Percentiles rank a stretch among this genome's conserved stretches.
These are phyloP conservation scores for Silvanus unidentatus DNA, from an alignment of 2,888 invertebrate species.

Conservation along the genomic window DNA sequence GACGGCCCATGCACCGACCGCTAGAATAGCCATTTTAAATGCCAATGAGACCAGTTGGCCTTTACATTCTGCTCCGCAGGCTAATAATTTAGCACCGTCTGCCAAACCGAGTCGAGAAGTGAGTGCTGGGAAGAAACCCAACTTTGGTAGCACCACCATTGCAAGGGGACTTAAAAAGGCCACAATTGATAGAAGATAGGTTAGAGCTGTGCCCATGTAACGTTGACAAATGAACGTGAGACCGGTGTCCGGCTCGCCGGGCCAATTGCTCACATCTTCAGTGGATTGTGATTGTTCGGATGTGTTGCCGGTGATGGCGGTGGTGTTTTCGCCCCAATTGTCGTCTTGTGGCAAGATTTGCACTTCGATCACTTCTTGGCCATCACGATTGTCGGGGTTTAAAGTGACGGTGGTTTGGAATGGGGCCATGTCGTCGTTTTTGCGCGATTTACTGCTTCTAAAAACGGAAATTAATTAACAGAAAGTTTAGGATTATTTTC, in stretches of 20 bases:
- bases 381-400: slow-evolving; percentile 71
- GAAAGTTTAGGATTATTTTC: not conserved
- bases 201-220: slow-evolving; percentile 76
- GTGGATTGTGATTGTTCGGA: slow-evolving; percentile 93
- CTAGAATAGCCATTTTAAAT: slow-evolving; percentile 83
- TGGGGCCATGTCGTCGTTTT: slow-evolving; percentile 70
- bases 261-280: slow-evolving; percentile 83
- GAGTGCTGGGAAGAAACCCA: slow-evolving; percentile 76
- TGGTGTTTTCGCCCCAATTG: slow-evolving; percentile 98
- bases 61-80: slow-evolving; percentile 90
- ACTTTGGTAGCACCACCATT: slow-evolving; percentile 91
- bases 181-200: slow-evolving; percentile 70
- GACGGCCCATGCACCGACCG: slow-evolving; percentile 88
- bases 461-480: slow-evolving; percentile 22
- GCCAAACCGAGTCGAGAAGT: slow-evolving; percentile 63
- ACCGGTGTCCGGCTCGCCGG: slow-evolving; percentile 66
- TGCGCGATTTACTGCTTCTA: slow-evolving; percentile 57
- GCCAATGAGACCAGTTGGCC: slow-evolving; percentile 86
- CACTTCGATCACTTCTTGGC: slow-evolving; percentile 91
- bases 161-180: slow-evolving; percentile 89
- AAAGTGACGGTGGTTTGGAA: slow-evolving; percentile 82
- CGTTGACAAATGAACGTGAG: slow-evolving; percentile 71
- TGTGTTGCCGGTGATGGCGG: slow-evolving; percentile 93
- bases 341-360: slow-evolving; percentile 95
- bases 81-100: slow-evolving; percentile 65